Base-by-base conservation (phyloP, 1,140 invertebrate genomes). In the Archegozetes longisetosus region DNA sequence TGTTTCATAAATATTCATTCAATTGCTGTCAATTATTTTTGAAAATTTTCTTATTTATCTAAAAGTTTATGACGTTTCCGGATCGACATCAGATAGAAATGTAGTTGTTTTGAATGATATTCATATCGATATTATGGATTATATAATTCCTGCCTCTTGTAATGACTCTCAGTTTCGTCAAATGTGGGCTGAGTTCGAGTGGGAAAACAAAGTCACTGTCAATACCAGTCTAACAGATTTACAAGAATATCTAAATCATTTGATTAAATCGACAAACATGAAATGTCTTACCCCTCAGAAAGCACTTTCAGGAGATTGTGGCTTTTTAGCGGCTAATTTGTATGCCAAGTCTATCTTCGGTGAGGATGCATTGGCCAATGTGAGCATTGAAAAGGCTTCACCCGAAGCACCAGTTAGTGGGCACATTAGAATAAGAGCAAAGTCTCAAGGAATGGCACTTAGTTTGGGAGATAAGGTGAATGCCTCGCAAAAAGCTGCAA, bases 101-200 rank as follows among this genome's bases (percentile, higher is more conserved):
- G 93, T 96, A 61, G 93, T 99, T 28, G 93, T 98, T 20, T 77
- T 99, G 17, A 97, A 98, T 71, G 95, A 98, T 70, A 98, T 99
- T 70, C 93, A 97, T 72, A 96, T 98, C 70, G 95, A 99, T 74
- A 98, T 99, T 62, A 97, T 99, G 88, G 96, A 99, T 76, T 99
- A 98, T 73, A 99, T 99, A 68, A 84, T 97, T 40, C 95, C 96
- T n/a, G 92, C 92, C 1, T 75, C 78, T 25, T 98, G 93, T 72
- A 92, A 83, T 27, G 94, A 98, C 72, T 81, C 82, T 0, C 93
- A 98, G 75, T 99, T 98, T 77, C 74, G 95, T 17, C 83, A 88
- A 73, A 99, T 99, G 95, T 99, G 96, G 96, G 87, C 91, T 1
- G 93, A 97, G 76, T 99, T 99, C 76, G 96, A 99, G 75, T 99